Conservation (phyloP, 2,797 vertebrate species). For the Xyrichtys novacula region DNA sequence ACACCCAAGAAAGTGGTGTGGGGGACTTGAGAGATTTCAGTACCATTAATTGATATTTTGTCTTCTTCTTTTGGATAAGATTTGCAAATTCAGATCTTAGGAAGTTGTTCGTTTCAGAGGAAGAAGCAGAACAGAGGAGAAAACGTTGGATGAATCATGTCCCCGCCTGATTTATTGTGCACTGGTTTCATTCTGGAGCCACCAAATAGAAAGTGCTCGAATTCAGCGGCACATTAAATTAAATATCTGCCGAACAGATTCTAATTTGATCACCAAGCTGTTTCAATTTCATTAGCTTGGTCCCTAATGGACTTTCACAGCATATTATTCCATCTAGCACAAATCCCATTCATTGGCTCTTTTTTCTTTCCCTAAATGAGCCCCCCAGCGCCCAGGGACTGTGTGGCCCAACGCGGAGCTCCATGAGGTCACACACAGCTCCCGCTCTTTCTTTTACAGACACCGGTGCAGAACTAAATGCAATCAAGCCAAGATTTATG, state of each 20-base stretch:
- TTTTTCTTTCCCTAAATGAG: conserved; percentile 66
- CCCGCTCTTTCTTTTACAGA: conserved; percentile 31
- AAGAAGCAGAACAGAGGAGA: conserved; percentile 31
- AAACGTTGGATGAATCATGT: conserved; percentile 50
- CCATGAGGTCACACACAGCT: conserved; percentile 60
- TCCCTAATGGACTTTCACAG: conserved; percentile 85
- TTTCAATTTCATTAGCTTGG: conserved; percentile 86
- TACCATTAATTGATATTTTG: too few relatives aligned
- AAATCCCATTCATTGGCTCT: conserved; percentile 79
- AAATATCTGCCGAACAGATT: conserved; percentile 86
- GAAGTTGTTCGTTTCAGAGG: conserved; percentile 50
- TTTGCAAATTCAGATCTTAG: conserved; percentile 31
- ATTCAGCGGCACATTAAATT: conserved; percentile 87
- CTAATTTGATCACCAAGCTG: conserved; percentile 87
- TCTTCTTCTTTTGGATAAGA: too few relatives aligned
- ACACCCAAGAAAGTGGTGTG: too few relatives aligned
- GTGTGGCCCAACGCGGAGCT: conserved; percentile 40
- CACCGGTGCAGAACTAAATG: conserved; percentile 17
- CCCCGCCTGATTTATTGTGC: conserved; percentile 72
- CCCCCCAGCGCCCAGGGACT: conserved; percentile 46
- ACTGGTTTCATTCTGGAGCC: conserved; percentile 70
- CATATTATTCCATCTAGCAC: conserved; percentile 83
- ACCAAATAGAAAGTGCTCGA: conserved; percentile 86
- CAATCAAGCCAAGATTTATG: conserved; percentile 49
- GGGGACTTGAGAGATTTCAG: too few relatives aligned